Evolutionary conservation across 2,113 vertebrate genomes (phyloP).

Genomic region (Brachypteracias leptosomus): DNA sequence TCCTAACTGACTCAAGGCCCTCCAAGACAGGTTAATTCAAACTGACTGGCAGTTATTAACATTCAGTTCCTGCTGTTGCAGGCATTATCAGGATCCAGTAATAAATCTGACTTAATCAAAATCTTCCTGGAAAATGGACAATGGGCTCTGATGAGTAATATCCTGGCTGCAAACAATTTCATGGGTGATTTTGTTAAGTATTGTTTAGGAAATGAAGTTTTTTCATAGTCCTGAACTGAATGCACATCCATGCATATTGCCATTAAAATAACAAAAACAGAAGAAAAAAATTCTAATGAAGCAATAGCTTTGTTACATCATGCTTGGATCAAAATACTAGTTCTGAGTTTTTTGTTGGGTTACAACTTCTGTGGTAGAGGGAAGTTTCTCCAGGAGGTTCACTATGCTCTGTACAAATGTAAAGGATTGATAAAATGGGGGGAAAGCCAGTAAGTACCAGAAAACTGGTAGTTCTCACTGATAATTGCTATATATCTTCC

Average conservation of each 20-base stretch:
- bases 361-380: neutral
- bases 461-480: neutral
- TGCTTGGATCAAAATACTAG: neutral
- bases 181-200: neutral
- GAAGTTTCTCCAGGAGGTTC: neutral
- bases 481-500: neutral
- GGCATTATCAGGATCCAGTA: neutral
- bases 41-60: slow-evolving; percentile 1
- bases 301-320: neutral
- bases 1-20: neutral
- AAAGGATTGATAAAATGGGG: neutral
- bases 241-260: neutral
- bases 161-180: neutral
- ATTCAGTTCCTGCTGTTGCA: neutral
- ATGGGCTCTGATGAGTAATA: slow-evolving; percentile 1
- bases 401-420: neutral
- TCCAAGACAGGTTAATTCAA: neutral
- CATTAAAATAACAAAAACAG: neutral
- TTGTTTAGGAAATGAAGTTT: neutral
- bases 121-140: slow-evolving; percentile 32
- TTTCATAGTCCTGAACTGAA: neutral
- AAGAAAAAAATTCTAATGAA: neutral
- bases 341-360: neutral
- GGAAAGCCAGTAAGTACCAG: neutral
- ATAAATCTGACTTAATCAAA: slow-evolving; percentile 22